phyloP scores from a whole-genome alignment of 2,797 vertebrate species.

The Halcyon badia region DNA sequence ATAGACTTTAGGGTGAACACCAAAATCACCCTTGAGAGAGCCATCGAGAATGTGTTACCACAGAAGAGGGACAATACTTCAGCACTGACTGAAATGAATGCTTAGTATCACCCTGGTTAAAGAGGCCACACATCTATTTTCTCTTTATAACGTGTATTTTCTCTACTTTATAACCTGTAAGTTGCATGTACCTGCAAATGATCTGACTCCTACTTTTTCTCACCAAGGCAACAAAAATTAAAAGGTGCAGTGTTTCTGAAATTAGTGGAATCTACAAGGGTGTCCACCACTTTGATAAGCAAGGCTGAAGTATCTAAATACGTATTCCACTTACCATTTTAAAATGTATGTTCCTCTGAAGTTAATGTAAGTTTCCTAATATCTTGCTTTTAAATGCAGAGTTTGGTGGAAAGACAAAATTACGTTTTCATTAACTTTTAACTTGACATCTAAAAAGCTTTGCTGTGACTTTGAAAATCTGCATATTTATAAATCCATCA shows the following conservation, averaged over 20 bases:
- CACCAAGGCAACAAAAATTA: not conserved
- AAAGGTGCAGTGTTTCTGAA: not conserved
- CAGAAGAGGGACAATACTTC: not conserved
- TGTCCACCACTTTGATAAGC: not conserved
- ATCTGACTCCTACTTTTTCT: not conserved
- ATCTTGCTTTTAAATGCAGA: not conserved
- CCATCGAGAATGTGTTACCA: not conserved
- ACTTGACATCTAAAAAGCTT: constrained; percentile 6
- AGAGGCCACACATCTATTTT: not conserved
- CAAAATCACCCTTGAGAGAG: not conserved
- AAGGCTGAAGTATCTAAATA: not conserved
- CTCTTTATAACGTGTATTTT: not conserved
- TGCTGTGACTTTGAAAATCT: not conserved
- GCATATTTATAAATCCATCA: not conserved
- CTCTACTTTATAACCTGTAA: not conserved
- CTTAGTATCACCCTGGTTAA: not conserved
- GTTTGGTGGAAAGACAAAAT: not conserved
- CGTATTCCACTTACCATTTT: not conserved
- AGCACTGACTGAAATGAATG: not conserved
- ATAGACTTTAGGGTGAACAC: not conserved
- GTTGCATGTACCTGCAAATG: not conserved
- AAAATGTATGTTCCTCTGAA: not conserved
- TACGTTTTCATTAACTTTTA: not conserved
- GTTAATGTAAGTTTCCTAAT: not conserved
- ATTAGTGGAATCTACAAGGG: not conserved